Evolutionary conservation across 2,113 vertebrate genomes (phyloP).

Genomic region (Nibea albiflora): DNA sequence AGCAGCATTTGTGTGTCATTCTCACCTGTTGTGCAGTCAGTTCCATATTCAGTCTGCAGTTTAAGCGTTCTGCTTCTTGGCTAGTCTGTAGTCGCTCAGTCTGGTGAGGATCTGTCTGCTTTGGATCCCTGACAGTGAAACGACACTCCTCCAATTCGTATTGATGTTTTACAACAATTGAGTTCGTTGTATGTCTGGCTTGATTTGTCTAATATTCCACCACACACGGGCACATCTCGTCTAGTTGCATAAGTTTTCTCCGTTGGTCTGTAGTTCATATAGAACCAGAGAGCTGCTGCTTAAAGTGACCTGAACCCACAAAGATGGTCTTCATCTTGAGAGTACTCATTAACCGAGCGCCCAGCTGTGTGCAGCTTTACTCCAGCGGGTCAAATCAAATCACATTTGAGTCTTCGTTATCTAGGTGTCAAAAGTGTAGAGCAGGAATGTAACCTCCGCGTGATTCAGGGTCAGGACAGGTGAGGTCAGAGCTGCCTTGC

Average conservation of each 20-base stretch:
- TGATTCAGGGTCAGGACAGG: constrained; percentile 39
- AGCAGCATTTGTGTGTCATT: background rate
- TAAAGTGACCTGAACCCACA: background rate
- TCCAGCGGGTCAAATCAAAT: constrained; percentile 54
- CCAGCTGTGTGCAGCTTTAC: constrained; percentile 55
- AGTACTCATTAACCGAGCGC: constrained; percentile 50
- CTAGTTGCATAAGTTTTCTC: background rate
- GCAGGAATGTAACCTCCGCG: constrained; percentile 20
- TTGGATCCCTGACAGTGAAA: constrained; percentile 17
- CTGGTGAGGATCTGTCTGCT: background rate
- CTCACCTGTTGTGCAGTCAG: background rate
- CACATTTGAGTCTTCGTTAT: constrained; percentile 37
- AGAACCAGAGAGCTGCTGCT: background rate
- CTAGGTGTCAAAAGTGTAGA: background rate
- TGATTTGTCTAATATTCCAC: constrained; percentile 18
- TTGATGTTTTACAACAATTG: constrained; percentile 22
- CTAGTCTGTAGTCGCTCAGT: constrained; percentile 5
- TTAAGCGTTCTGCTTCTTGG: background rate
- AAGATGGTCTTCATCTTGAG: background rate
- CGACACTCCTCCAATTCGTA: background rate
- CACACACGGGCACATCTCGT: background rate
- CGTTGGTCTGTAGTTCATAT: background rate
- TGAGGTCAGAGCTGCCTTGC: constrained; percentile 25
- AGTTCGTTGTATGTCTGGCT: background rate
- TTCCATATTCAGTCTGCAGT: background rate